Evolutionary conservation across 2,113 vertebrate species (phyloP).

Genomic region (Stegostoma tigrinum): DNA sequence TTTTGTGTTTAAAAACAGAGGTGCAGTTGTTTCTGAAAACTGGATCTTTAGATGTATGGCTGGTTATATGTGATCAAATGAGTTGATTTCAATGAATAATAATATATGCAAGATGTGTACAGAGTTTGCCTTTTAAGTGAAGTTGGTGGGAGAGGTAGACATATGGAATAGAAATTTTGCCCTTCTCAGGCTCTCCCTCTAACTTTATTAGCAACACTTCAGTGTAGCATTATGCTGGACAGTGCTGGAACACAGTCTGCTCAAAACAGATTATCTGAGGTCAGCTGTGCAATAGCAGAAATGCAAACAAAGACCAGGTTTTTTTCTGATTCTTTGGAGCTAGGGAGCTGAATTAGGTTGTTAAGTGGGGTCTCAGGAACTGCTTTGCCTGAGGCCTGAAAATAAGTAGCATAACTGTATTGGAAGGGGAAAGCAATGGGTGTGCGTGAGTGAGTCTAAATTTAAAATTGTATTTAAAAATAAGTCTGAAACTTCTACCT

Average conservation of each 20-base stretch:
- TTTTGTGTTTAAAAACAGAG: not conserved
- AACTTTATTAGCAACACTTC: not conserved
- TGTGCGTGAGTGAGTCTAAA: not conserved
- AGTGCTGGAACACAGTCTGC: not conserved
- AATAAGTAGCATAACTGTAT: not conserved
- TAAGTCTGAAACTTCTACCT: not conserved
- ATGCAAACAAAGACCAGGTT: not conserved
- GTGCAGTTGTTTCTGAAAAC: not conserved
- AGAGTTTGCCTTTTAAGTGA: not conserved
- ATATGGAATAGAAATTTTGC: not conserved
- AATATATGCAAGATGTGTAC: not conserved
- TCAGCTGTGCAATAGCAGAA: not conserved
- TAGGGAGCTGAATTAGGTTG: not conserved
- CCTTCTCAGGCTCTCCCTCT: too few species aligned
- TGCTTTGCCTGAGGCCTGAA: not conserved
- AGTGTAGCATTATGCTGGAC: not conserved
- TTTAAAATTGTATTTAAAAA: not conserved
- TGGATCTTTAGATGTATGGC: not conserved
- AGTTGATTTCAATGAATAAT: not conserved
- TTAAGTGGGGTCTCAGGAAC: not conserved
- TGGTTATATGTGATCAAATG: not conserved
- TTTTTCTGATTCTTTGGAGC: not conserved
- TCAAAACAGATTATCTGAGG: not conserved
- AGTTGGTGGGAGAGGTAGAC: not conserved
- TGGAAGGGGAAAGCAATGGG: not conserved